Evolutionary conservation across 2,797 vertebrate genomes (phyloP), one percentile per base, ranked within the genome.

Genomic region (Paedocypris micromegethes): DNA sequence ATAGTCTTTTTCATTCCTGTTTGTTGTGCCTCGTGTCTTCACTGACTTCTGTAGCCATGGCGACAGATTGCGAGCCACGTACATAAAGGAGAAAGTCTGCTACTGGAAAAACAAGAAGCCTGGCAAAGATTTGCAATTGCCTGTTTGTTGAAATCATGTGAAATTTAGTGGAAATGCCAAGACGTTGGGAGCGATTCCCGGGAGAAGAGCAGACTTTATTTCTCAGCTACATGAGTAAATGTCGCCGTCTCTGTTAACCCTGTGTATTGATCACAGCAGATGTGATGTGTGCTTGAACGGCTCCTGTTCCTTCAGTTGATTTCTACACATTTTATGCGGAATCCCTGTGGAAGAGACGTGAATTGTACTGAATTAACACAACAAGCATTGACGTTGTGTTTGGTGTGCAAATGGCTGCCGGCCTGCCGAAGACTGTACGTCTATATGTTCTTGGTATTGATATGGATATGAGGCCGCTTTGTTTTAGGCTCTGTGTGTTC

Each of bases 351-450:
- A 40, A 62, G 40, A 56, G 58, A 6, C 42, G 45, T 54, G 5
- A 41, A 59, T 58, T 64, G 54, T 69, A 58, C 41, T 47, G 5
- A 59, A 66, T 70, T 64, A 40, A 49, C 58, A 59, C 9, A 63
- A 66, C 52, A 74, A 72, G 72, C 66, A 69, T 40, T 46, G 65
- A 51, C 58, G 41, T 64, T 70, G 73, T 58, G 52, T 66, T 66
- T 66, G 50, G 60, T 59, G 23, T 70, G 51, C 76, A 75, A 73
- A 78, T 73, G 70, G 73, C 56, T 72, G 48, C 6, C 40, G 7
- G 23, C 9, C 57, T 65, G 65, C 57, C 66, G 58, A 53, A 69
- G 58, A 64, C 48, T 46, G 49, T 57, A 47, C 4, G 57, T 46
- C 40, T 58, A 4, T 54, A 49, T 9, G 9, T 66, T 65, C 49